Conservation (phyloP, 2,888 invertebrate species). For the Caenorhabditis afra region DNA sequence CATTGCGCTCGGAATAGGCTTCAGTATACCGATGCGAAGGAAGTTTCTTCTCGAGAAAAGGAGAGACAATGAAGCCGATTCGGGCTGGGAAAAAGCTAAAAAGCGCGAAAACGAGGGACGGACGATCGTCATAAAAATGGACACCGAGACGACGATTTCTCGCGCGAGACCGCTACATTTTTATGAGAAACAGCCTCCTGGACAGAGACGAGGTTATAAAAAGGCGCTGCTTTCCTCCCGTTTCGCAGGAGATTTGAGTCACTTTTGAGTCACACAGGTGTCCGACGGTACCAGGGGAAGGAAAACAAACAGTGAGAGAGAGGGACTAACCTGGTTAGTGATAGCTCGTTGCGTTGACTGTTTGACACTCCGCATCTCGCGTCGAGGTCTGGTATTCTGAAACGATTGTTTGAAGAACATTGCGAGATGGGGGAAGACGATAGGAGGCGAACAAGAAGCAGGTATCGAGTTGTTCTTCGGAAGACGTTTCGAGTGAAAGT, state of each 20-base stretch:
- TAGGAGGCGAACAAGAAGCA: constrained; percentile 23
- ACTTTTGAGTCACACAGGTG: constrained; percentile 33
- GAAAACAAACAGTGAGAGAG: constrained; percentile 5
- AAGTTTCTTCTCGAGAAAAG: background rate
- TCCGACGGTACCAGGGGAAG: constrained; percentile 7
- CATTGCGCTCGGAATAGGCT: no score
- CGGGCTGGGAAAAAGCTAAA: constrained; percentile 11
- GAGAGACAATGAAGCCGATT: constrained; percentile 10
- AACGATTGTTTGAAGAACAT: constrained; percentile 40
- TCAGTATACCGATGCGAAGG: background rate
- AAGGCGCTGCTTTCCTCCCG: constrained; percentile 9
- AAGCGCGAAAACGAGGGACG: background rate
- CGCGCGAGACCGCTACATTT: constrained; percentile 44
- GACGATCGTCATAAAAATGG: constrained; percentile 36
- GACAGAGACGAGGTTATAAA: constrained; percentile 19
- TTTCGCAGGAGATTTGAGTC: constrained; percentile 17
- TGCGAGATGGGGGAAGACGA: constrained; percentile 3
- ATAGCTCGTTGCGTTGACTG: constrained; percentile 56
- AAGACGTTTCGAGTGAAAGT: constrained; percentile 19
- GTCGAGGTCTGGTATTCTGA: constrained; percentile 47
- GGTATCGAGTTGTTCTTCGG: constrained; percentile 22
- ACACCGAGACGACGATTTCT: constrained; percentile 4
- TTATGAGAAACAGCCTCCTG: constrained; percentile 19
- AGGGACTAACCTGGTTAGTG: constrained; percentile 48
- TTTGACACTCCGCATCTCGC: constrained; percentile 54